phyloP scores from a whole-genome alignment of 2,113 vertebrate genomes.

The Peromyscus maniculatus region DNA sequence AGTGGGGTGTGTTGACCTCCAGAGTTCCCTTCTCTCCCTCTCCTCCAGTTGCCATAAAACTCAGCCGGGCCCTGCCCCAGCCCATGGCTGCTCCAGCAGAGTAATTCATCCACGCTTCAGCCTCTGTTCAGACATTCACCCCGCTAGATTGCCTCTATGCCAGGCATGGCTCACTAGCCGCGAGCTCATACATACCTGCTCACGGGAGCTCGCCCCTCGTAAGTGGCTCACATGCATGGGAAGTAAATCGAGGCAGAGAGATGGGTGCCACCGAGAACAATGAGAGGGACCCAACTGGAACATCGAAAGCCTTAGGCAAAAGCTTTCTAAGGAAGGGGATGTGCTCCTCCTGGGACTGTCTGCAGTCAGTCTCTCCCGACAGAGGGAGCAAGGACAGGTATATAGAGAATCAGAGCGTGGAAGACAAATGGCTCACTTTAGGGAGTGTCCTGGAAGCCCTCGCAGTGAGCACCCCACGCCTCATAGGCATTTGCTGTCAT shows the following conservation, averaged over 20 bases:
- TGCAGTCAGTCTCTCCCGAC: not conserved
- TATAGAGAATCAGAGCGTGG: constrained; percentile 27
- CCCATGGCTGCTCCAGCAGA: not conserved
- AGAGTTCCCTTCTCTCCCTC: no score
- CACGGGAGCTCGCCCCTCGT: rapidly evolving
- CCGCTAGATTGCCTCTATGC: no score
- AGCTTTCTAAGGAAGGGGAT: not conserved
- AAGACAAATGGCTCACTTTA: not conserved
- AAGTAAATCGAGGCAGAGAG: not conserved
- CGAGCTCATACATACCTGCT: not conserved
- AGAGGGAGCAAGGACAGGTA: not conserved
- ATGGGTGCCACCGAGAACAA: not conserved
- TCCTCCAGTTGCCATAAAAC: rapidly evolving
- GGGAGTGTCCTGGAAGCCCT: not conserved
- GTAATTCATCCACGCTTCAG: not conserved
- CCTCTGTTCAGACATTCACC: not conserved
- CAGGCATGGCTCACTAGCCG: not conserved
- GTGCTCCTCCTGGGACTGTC: not conserved
- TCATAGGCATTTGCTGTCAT: rapidly evolving
- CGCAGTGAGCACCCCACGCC: not conserved
- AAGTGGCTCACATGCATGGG: not conserved
- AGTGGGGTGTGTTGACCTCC: not conserved
- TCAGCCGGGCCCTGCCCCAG: not conserved
- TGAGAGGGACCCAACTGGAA: not conserved
- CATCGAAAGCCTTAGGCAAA: not conserved